These are phyloP conservation scores for Cryptocephalus moraei DNA, from an alignment of 2,888 invertebrate genomes.

Conservation along the genomic window DNA sequence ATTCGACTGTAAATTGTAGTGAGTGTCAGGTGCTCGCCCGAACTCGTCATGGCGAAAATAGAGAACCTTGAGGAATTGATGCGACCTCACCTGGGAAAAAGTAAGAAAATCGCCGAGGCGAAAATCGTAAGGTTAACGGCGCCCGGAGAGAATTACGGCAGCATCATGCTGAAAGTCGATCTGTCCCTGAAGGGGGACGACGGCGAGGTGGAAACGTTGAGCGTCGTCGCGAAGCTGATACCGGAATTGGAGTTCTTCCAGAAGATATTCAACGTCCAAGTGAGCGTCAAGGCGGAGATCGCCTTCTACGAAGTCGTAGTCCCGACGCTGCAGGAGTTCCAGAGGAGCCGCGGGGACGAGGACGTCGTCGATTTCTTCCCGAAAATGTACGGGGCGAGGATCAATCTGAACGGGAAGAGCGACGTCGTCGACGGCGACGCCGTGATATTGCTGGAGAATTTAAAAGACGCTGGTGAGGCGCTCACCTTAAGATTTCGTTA, in stretches of 20 bases:
- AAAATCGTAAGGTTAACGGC: constrained; percentile 30
- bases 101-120: constrained; percentile 48
- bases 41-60: too few relatives aligned
- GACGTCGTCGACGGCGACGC: constrained; percentile 41
- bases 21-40: too few relatives aligned
- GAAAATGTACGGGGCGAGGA: constrained; percentile 19
- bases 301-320: constrained; percentile 40
- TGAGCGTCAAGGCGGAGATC: constrained; percentile 43
- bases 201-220: constrained; percentile 18
- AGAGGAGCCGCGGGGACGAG: constrained; percentile 34
- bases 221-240: constrained; percentile 10
- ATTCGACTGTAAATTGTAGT: too few relatives aligned
- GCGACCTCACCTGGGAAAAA: too few relatives aligned
- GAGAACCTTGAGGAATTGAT: too few relatives aligned
- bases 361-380: constrained; percentile 34
- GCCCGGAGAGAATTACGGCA: too few relatives aligned
- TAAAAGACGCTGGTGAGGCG: constrained; percentile 31
- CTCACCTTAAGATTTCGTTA: too few relatives aligned
- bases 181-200: constrained; percentile 6
- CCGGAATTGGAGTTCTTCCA: constrained; percentile 43
- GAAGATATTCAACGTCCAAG: constrained; percentile 39
- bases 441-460: constrained; percentile 43
- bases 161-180: too few relatives aligned
- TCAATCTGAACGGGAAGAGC: constrained; percentile 14
- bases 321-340: constrained; percentile 37